Evolutionary conservation across 2,888 invertebrate species (phyloP).

Genomic region (Thumatha senex): DNA sequence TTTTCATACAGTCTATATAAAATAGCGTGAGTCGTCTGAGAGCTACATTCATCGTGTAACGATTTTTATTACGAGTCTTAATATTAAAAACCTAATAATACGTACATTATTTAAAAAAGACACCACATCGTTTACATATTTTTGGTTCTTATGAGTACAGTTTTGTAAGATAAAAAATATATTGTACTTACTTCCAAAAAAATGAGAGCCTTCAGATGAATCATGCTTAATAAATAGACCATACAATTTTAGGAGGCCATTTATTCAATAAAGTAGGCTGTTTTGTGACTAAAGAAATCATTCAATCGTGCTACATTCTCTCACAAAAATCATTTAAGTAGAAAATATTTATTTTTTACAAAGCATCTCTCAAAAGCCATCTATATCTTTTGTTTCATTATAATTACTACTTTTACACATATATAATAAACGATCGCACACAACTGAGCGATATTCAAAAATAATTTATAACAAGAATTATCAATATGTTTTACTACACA

Average conservation of each 20-base stretch:
- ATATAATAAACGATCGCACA: conserved; percentile 15
- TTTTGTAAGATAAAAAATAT: not conserved
- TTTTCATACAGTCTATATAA: conserved; percentile 20
- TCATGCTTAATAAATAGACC: conserved; percentile 33
- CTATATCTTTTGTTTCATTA: conserved; percentile 14
- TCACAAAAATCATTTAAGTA: conserved; percentile 16
- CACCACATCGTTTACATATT: conserved; percentile 9
- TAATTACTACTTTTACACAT: conserved; percentile 22
- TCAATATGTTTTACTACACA: conserved; percentile 22
- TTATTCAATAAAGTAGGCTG: conserved; percentile 19
- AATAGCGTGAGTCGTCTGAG: conserved; percentile 30
- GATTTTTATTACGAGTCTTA: conserved; percentile 11
- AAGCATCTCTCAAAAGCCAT: conserved; percentile 34
- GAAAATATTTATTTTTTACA: conserved; percentile 23
- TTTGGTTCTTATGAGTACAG: conserved; percentile 12
- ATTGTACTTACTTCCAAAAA: conserved; percentile 26
- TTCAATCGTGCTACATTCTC: conserved; percentile 16
- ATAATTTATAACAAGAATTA: conserved; percentile 28
- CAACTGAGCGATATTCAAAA: conserved; percentile 12
- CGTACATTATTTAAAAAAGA: conserved; percentile 12
- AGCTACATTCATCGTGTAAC: conserved; percentile 11
- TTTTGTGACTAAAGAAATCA: conserved; percentile 33
- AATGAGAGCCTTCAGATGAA: conserved; percentile 31
- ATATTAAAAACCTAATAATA: conserved; percentile 21
- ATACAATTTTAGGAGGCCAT: conserved; percentile 23